A percentile compares a stretch with the other conserved stretches of the same genome.
These are phyloP conservation scores for Oscheius onirici DNA, from an alignment of 2,888 invertebrate genomes.

Conservation along the genomic window DNA sequence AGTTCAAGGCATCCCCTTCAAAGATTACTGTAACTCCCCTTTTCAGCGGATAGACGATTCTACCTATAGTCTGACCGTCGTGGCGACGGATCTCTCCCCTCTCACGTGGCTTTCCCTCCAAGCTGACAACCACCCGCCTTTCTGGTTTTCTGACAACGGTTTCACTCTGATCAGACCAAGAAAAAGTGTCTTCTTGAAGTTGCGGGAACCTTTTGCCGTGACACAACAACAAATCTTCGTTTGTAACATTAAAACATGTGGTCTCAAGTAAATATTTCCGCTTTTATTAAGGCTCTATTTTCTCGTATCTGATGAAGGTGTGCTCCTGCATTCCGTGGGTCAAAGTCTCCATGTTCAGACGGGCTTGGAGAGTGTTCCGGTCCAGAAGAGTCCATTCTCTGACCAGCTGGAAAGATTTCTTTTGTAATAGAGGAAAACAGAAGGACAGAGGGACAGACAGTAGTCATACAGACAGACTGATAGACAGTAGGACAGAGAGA, in stretches of 20 bases:
- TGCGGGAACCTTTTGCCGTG: slow-evolving; percentile 34
- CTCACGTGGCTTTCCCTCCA: slow-evolving; percentile 65
- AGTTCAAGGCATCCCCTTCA: neutral
- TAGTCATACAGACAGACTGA: too few species aligned
- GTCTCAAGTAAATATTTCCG: slow-evolving; percentile 2
- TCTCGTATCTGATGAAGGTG: slow-evolving; percentile 59
- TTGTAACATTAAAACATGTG: slow-evolving; percentile 53
- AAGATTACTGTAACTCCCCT: neutral
- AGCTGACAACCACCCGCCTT: slow-evolving; percentile 34
- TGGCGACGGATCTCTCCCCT: slow-evolving; percentile 54
- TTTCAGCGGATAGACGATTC: slow-evolving; percentile 27
- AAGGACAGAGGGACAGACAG: too few species aligned
- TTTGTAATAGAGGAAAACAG: neutral
- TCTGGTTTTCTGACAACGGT: slow-evolving; percentile 64
- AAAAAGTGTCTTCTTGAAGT: slow-evolving; percentile 24
- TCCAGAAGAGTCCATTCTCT: slow-evolving; percentile 70
- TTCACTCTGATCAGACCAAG: slow-evolving; percentile 52
- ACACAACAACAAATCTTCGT: slow-evolving; percentile 43
- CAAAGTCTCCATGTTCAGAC: slow-evolving; percentile 70
- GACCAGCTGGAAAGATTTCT: slow-evolving; percentile 57
- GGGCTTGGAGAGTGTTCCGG: slow-evolving; percentile 62
- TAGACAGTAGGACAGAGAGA: too few species aligned
- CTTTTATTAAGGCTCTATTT: slow-evolving; percentile 39
- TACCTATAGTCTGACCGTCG: slow-evolving; percentile 47
- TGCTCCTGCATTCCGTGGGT: slow-evolving; percentile 71